Evolutionary conservation across 1,140 invertebrate genomes (phyloP).

Genomic region (Aphelenchoides fujianensis): DNA sequence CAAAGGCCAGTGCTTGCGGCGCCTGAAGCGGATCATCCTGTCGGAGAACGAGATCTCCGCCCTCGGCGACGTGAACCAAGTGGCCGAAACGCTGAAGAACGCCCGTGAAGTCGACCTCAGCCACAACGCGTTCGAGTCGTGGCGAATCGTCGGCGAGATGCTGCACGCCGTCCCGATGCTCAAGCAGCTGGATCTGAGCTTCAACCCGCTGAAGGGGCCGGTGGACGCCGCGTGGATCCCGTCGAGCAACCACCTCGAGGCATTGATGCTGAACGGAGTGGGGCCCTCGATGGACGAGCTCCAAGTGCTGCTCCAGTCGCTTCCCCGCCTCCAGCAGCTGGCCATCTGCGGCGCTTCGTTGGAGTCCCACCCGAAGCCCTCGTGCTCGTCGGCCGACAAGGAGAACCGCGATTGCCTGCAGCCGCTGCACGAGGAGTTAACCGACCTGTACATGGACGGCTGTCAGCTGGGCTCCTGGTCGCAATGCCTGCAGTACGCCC

Average conservation of each 20-base stretch:
- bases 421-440: neutral
- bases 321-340: neutral
- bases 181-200: constrained; percentile 15
- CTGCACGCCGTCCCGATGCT: constrained; percentile 7
- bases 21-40: neutral
- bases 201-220: constrained; percentile 7
- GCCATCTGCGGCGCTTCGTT: neutral
- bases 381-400: neutral
- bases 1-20: constrained; percentile 9
- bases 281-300: neutral
- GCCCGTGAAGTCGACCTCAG: neutral
- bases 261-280: constrained; percentile 15
- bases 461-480: neutral
- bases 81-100: constrained; percentile 8
- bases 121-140: constrained; percentile 5
- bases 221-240: neutral
- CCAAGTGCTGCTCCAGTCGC: neutral
- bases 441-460: constrained; percentile 8
- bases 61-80: constrained; percentile 16
- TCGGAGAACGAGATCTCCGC: neutral
- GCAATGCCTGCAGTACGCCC: neutral
- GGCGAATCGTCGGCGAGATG: neutral
- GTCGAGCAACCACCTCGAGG: neutral
- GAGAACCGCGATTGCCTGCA: neutral
- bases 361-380: neutral